Conservation (phyloP, 2,888 invertebrate genomes). For the Sturmia bella region DNA sequence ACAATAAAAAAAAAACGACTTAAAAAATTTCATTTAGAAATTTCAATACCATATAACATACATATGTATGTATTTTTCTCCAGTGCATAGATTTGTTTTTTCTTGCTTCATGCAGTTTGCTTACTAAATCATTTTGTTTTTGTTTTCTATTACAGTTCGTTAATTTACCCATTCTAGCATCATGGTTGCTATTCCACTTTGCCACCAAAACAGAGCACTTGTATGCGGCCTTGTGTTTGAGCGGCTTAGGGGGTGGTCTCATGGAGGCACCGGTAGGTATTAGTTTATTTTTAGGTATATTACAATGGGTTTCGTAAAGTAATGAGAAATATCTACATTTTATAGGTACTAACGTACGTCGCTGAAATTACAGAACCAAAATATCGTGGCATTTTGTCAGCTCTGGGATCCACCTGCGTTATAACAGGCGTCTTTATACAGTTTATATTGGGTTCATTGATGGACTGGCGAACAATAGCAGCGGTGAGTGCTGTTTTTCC, state of each 20-base stretch:
- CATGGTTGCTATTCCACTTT: conserved; percentile 89
- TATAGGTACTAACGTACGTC: conserved; percentile 89
- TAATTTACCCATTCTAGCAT: conserved; percentile 88
- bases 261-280: conserved; percentile 89
- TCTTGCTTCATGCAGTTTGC: too few species aligned
- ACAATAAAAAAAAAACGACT: too few species aligned
- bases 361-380: conserved; percentile 92
- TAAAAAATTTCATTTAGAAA: too few species aligned
- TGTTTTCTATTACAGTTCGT: conserved; percentile 81
- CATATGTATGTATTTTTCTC: too few species aligned
- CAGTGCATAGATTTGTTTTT: too few species aligned
- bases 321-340: not conserved
- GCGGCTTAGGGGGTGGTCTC: conserved; percentile 89
- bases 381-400: conserved; percentile 86
- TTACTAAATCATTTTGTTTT: not conserved
- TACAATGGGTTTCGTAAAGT: too few species aligned
- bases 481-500: conserved; percentile 87
- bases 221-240: conserved; percentile 87
- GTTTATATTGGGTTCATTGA: conserved; percentile 87
- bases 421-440: conserved; percentile 89
- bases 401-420: conserved; percentile 89
- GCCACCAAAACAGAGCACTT: conserved; percentile 85
- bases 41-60: too few species aligned
- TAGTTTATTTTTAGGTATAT: too few species aligned
- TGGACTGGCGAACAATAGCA: conserved; percentile 88